Evolutionary conservation across 1,140 invertebrate species (phyloP), one percentile per base, ranked within the genome.

Genomic region (Drosophila lacteicornis): DNA sequence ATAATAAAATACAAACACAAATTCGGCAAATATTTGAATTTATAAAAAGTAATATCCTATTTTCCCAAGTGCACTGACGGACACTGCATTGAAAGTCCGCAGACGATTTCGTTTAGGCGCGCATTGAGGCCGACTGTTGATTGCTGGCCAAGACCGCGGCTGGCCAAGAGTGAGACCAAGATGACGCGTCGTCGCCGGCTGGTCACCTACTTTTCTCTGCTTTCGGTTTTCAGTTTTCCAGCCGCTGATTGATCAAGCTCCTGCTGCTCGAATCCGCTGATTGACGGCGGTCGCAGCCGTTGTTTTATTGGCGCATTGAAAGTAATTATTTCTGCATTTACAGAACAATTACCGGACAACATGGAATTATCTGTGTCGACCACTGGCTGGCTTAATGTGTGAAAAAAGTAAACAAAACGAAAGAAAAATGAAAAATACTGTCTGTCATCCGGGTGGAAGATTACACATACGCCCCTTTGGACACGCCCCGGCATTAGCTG

Each of bases 261-360:
- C 85, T 91, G 81, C 84, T 87, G 84, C 79, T 79, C 79, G 79
- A 86, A 86, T 86, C 82, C 79, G 62, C 82, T 82, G 79, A 86
- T 86, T 86, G 82, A 86, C 79, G 82, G 68, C 61, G 51, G 27
- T 66, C 11, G 30, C 46, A 62, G 57, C 15, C 47, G 60, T 33
- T 62, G 80, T 86, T 90, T 85, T 90, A 90, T 85, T 90, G 82
- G 78, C 84, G 85, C 86, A 82, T 79, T 90, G 84, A 88, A 88
- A 88, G 85, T 88, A 88, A 88, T 90, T 90, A 91, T 90, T 90
- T 85, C 79, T 90, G 85, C 86, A 90, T 90, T 91, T 90, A 90
- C 79, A 90, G 85, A 90, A 90, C 85, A 82, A 90, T 90, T 90
- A 90, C 85, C 85, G 75, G 86, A 71, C 85, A 90, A 90, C 85